Evolutionary conservation across 1,140 invertebrate species (phyloP).

Genomic region (Camponotus floridanus): DNA sequence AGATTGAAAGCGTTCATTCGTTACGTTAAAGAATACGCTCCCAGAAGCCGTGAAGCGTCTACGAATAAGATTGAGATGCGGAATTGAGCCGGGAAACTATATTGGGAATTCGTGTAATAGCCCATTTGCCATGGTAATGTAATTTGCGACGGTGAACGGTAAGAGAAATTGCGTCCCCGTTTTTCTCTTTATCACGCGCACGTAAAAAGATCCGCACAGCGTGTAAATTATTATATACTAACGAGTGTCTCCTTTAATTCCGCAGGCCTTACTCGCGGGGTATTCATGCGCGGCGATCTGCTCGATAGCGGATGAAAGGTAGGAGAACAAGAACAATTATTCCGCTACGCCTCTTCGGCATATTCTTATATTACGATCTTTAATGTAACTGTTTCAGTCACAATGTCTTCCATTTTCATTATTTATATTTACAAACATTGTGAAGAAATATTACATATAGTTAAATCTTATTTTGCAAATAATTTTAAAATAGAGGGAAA

Average conservation of each 20-base stretch:
- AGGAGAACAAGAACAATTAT: slow-evolving; percentile 44
- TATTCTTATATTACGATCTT: slow-evolving; percentile 29
- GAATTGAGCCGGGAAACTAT: slow-evolving; percentile 39
- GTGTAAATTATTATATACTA: slow-evolving; percentile 55
- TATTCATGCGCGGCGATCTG: slow-evolving; percentile 25
- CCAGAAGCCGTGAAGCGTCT: slow-evolving; percentile 52
- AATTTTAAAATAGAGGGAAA: neutral
- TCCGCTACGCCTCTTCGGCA: slow-evolving; percentile 34
- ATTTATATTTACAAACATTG: neutral
- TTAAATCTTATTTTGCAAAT: neutral
- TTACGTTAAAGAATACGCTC: slow-evolving; percentile 23
- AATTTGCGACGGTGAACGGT: slow-evolving; percentile 43
- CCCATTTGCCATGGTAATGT: slow-evolving; percentile 54
- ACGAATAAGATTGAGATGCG: slow-evolving; percentile 57
- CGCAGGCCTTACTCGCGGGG: slow-evolving; percentile 45
- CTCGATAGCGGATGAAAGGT: slow-evolving; percentile 49
- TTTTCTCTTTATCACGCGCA: neutral
- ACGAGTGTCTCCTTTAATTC: slow-evolving; percentile 56
- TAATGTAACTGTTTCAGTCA: neutral
- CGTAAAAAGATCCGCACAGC: slow-evolving; percentile 18
- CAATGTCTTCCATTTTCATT: neutral
- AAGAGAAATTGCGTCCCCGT: slow-evolving; percentile 26
- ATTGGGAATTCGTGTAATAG: slow-evolving; percentile 58
- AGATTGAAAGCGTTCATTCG: slow-evolving; percentile 49
- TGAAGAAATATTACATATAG: neutral